Evolutionary conservation across 1,140 invertebrate genomes (phyloP), one percentile per base, ranked within the genome.

Genomic region (Bombus waltoni): DNA sequence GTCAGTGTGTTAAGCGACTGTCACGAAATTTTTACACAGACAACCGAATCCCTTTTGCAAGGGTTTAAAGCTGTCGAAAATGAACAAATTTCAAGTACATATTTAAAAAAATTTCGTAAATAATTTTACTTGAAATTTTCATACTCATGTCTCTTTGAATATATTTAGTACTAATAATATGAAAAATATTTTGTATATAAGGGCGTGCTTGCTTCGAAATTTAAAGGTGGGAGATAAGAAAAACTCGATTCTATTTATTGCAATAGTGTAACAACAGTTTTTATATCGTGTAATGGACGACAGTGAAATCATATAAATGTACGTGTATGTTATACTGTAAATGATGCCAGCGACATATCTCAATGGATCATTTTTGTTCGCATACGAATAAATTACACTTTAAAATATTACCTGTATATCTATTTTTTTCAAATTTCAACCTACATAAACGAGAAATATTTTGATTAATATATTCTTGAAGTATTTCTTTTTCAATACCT

Each of bases 291-390:
- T 86, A 91, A 88, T 83, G 83, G 81, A 88, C 57, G 75, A 80
- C 68, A 77, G 83, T 73, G 79, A 87, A 86, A 78, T 74, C 38
- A 86, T 88, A 76, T 83, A 86, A 71, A 88, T 53, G 76, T 71
- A 71, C 81, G 81, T 88, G 66, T 88, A 83, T 75, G 75, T 82
- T 85, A 82, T 81, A 87, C 72, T 83, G 44, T 79, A 90, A 90
- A 90, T 90, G 86, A 89, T 59, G 57, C 89, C 87, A 78, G 83
- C 87, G 81, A 91, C 90, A 88, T 91, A 90, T 91, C 89, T 88
- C 83, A 89, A 90, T 91, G 84, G 81, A 88, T 87, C 83, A 91
- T 73, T 91, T 90, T 88, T 88, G 87, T 88, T 91, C 73, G 78
- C 83, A 87, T 88, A 91, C 86, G 70, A 91, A 91, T 91, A 90